Base-by-base conservation (phyloP, 1,140 invertebrate species). In the Drosophila novamexicana region DNA sequence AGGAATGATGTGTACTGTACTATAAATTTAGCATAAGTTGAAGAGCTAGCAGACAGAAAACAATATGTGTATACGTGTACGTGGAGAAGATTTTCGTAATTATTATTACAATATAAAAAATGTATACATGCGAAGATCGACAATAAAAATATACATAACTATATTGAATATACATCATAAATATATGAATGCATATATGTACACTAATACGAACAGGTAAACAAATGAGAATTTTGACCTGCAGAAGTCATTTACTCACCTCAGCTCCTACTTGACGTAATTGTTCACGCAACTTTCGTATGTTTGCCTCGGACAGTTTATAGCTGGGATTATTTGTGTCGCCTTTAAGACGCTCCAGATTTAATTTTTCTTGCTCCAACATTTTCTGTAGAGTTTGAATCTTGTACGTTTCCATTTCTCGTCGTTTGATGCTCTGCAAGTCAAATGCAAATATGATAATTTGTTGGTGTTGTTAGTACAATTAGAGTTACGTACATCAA, bases 311-410 rank as follows among this genome's bases (percentile, higher is more conserved):
- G 14, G 92, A 92, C 7, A 84, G 49, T 62, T 90, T 91, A 70
- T 92, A 92, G 71, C 90, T 83, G 40, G 82, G 84, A 85, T 92
- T 91, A 47, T 89, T 82, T 52, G 86, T 83, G 44, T 86, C 90
- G 52, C 84, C 79, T 72, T 96, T 94, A 58, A 96, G 92, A 64
- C 94, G 95, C 68, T 96, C 95, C 62, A 97, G 94, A 90, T 96
- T 96, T 75, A 95, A 94, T 85, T 95, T 95, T 79, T 97, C 96
- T 79, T 97, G 95, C 77, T 97, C 96, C 78, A 97, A 92, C 96
- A 97, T 97, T 68, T 96, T 94, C 69, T 95, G 94, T 63, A 97
- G 94, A 8, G 96, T 97, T 77, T 95, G 93, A 12, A 96, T 95
- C 79, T 96, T 95, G 63, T 96, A 95, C 47, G 95, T 94, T 83